These are phyloP conservation scores for Peucedramus taeniatus DNA, from an alignment of 2,113 vertebrate species.

Conservation along the genomic window DNA sequence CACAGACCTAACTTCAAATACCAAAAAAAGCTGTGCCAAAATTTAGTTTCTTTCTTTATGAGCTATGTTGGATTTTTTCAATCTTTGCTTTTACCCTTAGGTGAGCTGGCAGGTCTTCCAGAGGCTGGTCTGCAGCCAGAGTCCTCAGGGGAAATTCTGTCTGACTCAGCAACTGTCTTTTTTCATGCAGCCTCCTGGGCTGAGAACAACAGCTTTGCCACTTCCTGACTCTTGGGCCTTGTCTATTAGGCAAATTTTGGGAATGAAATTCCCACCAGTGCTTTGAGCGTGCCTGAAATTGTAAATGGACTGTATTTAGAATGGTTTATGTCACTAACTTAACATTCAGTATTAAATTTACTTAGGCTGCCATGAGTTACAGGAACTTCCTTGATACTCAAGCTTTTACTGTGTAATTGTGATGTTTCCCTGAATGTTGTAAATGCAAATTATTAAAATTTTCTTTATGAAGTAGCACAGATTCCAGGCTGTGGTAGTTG, in stretches of 20 bases:
- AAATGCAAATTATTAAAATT: neutral
- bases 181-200: neutral
- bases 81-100: neutral
- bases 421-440: neutral
- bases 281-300: neutral
- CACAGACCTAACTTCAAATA: neutral
- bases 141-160: neutral
- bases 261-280: neutral
- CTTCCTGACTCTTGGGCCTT: constrained; percentile 19
- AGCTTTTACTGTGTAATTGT: neutral
- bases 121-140: constrained; percentile 12
- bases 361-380: neutral
- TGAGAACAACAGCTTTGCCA: neutral
- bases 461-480: neutral
- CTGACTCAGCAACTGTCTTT: constrained; percentile 34
- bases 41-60: neutral
- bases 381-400: neutral
- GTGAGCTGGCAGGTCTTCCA: constrained; percentile 9
- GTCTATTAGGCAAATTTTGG: neutral
- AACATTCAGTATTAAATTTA: neutral
- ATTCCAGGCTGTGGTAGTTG: neutral
- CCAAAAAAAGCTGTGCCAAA: neutral
- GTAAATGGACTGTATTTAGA: neutral
- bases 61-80: neutral
- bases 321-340: neutral